Evolutionary conservation across 2,797 vertebrate species (phyloP), one percentile per base, ranked within the genome.

Genomic region (Mus caroli): DNA sequence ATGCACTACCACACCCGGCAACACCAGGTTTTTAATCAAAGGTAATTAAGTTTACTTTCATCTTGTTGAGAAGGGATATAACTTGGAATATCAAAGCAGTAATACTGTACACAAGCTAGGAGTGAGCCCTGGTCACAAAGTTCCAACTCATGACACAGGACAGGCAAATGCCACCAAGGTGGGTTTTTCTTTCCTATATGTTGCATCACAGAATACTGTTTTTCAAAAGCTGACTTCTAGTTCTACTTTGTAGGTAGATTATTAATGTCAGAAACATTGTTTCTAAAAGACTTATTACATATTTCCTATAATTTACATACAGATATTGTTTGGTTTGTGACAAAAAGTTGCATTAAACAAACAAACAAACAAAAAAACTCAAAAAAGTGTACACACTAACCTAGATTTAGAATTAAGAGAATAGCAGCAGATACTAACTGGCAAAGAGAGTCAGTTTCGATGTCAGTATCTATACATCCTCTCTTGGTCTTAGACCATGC

Each of bases 1-100:
- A 43, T 43, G 43, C 43, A 43, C 43, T 43, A 43, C 43, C 43
- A 43, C 43, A 43, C 43, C 43, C 43, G 43, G 43, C 43, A 79
- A 40, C 0, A 28, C 20, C 12, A 78, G 37, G 58, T 93, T 93
- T 95, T 94, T 86, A 91, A 90, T 78, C 69, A 96, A 85, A 95
- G 31, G 64, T n/a, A 96, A 92, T 93, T 78, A 40, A 85, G 80
- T 94, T 86, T 17, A 40, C 46, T 92, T 95, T 95, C 37, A 50
- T 56, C 69, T 80, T 86, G 24, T 28, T 83, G 60, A 84, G 87
- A 96, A 95, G n/a, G 20, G 13, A 83, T 24, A 62, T 37, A 73
- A 82, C 20, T 89, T 34, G 40, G 80, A 94, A 67, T 88, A 80
- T 50, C 17, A 93, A 24, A 78, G 28, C 28, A 83, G 64, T 46